These are phyloP conservation scores for Polydrusus tereticollis DNA, from an alignment of 2,888 invertebrate genomes.

Conservation along the genomic window DNA sequence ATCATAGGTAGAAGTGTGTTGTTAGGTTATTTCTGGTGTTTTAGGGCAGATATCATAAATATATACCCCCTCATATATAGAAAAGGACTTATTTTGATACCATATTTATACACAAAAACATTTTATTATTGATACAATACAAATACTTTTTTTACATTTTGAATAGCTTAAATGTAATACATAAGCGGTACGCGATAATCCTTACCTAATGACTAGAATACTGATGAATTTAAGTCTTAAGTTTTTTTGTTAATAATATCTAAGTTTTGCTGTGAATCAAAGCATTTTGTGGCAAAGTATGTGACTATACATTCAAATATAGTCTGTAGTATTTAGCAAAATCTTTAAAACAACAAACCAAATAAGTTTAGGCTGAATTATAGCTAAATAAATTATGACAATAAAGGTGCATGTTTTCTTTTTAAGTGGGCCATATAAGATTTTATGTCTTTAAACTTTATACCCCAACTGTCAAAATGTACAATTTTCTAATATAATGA, in stretches of 20 bases:
- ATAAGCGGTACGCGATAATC: slow-evolving; percentile 44
- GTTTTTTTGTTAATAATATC: slow-evolving; percentile 54
- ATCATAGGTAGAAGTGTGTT: too few relatives aligned
- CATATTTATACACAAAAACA: slow-evolving; percentile 32
- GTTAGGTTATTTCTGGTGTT: too few relatives aligned
- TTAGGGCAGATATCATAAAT: too few relatives aligned
- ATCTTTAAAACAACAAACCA: not conserved
- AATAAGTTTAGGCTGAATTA: not conserved
- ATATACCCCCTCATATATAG: too few relatives aligned
- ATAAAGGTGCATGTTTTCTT: too few relatives aligned
- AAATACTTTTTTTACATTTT: slow-evolving; percentile 60
- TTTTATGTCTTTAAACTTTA: too few relatives aligned
- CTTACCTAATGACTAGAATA: slow-evolving; percentile 64
- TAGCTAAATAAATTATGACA: too few relatives aligned
- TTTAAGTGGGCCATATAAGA: not conserved
- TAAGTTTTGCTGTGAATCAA: slow-evolving; percentile 52
- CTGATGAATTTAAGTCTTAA: slow-evolving; percentile 63
- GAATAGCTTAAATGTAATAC: slow-evolving; percentile 55
- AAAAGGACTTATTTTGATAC: slow-evolving; percentile 12
- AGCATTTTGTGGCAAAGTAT: slow-evolving; percentile 18
- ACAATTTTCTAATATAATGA: too few relatives aligned
- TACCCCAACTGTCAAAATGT: too few relatives aligned
- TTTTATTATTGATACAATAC: slow-evolving; percentile 59
- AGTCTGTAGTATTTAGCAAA: slow-evolving; percentile 39
- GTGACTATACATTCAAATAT: not conserved